phyloP scores from a whole-genome alignment of 2,113 vertebrate genomes.

The Sigmodon hispidus region DNA sequence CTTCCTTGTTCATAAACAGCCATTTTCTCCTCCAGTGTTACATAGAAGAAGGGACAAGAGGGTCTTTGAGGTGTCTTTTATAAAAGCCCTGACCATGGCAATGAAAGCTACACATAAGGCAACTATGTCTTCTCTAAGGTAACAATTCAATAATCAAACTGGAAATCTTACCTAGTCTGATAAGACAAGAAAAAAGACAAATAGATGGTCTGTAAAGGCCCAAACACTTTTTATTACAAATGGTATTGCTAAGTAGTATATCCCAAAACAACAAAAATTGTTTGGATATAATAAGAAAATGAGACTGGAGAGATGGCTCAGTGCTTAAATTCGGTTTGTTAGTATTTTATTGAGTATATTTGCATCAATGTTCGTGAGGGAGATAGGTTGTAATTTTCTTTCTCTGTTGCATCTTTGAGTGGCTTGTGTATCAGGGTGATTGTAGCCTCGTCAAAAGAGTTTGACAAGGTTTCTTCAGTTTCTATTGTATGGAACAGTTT shows the following conservation, averaged over 20 bases:
- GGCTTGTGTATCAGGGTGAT: no score
- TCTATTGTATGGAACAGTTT: no score
- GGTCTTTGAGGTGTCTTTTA: background rate
- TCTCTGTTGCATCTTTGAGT: no score
- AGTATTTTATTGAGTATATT: no score
- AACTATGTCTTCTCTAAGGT: background rate
- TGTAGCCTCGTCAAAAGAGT: no score
- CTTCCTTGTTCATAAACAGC: background rate
- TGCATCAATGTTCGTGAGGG: no score
- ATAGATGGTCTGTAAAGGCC: background rate
- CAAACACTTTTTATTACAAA: background rate
- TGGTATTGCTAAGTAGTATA: background rate
- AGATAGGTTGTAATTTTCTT: no score
- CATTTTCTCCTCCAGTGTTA: background rate
- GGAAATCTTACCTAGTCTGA: background rate
- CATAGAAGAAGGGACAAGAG: background rate
- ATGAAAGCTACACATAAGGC: background rate
- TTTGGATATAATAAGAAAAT: background rate
- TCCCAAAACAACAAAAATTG: background rate
- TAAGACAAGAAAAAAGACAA: slow-evolving; percentile 3
- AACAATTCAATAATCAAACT: background rate
- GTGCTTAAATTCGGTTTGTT: no score
- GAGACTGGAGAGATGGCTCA: background rate
- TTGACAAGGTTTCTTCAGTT: no score
- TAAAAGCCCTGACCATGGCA: no score